A percentile compares a stretch with the other conserved stretches of the same genome.
These are phyloP conservation scores for Scaptomyza graminum DNA, from an alignment of 1,140 invertebrate species.

Conservation along the genomic window DNA sequence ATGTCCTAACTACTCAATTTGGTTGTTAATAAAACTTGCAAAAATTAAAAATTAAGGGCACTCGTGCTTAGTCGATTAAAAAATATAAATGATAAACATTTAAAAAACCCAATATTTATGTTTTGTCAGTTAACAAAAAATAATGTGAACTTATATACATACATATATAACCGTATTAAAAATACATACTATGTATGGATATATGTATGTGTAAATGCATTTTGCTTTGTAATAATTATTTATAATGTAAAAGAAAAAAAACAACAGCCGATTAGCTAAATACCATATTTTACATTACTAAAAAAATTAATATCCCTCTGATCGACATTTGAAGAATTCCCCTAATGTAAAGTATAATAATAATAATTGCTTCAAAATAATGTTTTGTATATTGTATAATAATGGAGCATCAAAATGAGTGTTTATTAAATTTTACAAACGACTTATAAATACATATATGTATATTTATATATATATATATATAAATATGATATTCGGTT, in stretches of 20 bases:
- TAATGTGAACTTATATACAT: not conserved
- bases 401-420: conserved; percentile 40
- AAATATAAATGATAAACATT: conserved; percentile 2
- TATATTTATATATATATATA: not conserved
- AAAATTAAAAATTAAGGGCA: conserved; percentile 14
- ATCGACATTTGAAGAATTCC: conserved; percentile 8
- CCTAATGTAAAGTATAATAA: conserved; percentile 14
- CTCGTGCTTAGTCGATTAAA: not conserved
- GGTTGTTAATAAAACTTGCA: conserved; percentile 36
- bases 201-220: not conserved
- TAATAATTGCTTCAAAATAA: conserved; percentile 28
- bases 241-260: not conserved
- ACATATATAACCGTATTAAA: not conserved
- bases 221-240: not conserved
- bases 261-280: not conserved
- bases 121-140: conserved; percentile 1
- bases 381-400: conserved; percentile 40
- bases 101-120: not conserved
- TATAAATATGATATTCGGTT: conserved; percentile 32
- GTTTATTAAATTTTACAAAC: conserved; percentile 44
- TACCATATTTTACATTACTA: not conserved
- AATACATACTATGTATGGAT: conserved; percentile 9
- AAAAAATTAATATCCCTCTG: conserved; percentile 7
- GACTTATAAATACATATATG: conserved; percentile 9
- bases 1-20: conserved; percentile 34